These are phyloP conservation scores for Parotocinclus haroldoi DNA, from an alignment of 2,797 vertebrate species.

Conservation along the genomic window DNA sequence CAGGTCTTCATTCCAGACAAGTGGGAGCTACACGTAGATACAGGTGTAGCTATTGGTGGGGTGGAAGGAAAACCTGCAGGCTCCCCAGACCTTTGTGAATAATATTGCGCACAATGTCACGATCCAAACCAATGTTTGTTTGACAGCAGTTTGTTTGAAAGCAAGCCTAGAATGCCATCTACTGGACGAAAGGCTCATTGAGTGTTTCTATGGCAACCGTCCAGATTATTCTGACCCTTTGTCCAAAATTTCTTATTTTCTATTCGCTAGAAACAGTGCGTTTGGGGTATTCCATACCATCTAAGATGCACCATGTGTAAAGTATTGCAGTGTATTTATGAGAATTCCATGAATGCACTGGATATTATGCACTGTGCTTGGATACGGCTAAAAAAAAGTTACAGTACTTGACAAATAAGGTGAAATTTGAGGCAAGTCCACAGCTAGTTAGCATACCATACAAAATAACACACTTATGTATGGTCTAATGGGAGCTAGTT, in stretches of 20 bases:
- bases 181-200: slow-evolving; percentile 56
- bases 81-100: no score
- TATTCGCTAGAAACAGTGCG: not conserved
- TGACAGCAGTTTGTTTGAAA: no score
- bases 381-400: no score
- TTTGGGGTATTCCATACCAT: not conserved
- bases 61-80: not conserved
- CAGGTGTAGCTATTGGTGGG: not conserved
- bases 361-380: no score
- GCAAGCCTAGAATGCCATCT: slow-evolving; percentile 62
- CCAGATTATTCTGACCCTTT: slow-evolving; percentile 69
- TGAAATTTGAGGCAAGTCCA: no score
- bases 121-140: slow-evolving; percentile 14
- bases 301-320: not conserved
- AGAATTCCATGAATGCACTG: no score
- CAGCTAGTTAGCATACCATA: no score
- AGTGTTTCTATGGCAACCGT: slow-evolving; percentile 90
- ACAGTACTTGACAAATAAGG: no score
- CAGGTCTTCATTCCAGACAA: not conserved
- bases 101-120: not conserved
- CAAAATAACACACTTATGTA: not conserved
- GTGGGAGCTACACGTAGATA: not conserved
- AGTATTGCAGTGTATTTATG: no score
- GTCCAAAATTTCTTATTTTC: not conserved
- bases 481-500: not conserved